Conservation (phyloP, 1,140 invertebrate genomes). For the Bacillus rossius region DNA sequence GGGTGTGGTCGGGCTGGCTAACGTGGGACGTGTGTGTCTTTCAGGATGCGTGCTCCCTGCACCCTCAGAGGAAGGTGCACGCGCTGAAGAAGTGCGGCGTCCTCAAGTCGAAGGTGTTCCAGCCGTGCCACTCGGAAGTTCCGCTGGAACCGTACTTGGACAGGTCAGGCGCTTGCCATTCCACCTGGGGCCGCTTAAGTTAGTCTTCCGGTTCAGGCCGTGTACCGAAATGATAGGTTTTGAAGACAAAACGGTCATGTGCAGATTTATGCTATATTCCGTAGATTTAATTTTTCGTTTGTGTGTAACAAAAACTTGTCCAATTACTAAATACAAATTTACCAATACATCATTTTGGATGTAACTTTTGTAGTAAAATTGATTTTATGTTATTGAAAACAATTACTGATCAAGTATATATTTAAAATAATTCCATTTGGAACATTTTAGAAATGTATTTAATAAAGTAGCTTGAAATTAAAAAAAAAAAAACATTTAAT, state of each 20-base stretch:
- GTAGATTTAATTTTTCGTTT: background rate
- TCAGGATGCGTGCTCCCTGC: conserved; percentile 61
- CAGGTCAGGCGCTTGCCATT: conserved; percentile 29
- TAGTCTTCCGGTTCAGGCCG: background rate
- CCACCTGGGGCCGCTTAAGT: background rate
- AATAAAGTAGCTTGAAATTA: too few species aligned
- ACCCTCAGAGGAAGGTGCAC: conserved; percentile 73
- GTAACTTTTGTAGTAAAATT: too few species aligned
- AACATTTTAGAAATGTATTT: too few species aligned
- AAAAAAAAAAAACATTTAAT: too few species aligned
- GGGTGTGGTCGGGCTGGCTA: too few species aligned
- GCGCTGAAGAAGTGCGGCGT: conserved; percentile 66
- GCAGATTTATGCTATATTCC: background rate
- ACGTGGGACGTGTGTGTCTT: background rate
- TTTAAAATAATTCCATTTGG: too few species aligned
- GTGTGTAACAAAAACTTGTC: background rate
- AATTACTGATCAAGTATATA: too few species aligned
- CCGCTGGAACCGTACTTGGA: conserved; percentile 58
- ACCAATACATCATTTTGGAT: too few species aligned
- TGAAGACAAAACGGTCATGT: background rate
- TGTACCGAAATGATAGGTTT: background rate
- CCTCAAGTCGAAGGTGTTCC: conserved; percentile 65
- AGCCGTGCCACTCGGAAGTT: conserved; percentile 73
- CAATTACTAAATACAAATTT: too few species aligned
- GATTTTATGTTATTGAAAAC: too few species aligned